phyloP scores from a whole-genome alignment of 1,140 invertebrate genomes.

The Laupala kohalensis region DNA sequence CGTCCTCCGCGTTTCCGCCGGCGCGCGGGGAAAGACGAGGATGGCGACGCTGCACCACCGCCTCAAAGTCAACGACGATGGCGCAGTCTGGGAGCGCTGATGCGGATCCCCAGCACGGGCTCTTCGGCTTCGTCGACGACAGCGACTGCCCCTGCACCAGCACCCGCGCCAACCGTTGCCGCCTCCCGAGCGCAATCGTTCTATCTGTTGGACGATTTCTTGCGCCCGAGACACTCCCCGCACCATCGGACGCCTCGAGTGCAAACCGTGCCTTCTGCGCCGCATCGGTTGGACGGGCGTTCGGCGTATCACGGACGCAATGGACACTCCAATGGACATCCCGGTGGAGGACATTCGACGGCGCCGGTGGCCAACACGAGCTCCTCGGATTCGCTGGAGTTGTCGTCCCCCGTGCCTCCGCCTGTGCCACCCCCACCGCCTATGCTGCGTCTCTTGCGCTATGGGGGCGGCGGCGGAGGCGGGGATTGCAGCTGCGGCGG shows the following conservation, averaged over 20 bases:
- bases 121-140: background rate
- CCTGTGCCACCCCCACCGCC: conserved; percentile 31
- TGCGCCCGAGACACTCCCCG: conserved; percentile 24
- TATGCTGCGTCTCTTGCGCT: conserved; percentile 19
- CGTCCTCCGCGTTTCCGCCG: conserved; percentile 16
- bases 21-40: conserved; percentile 7
- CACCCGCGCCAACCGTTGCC: conserved; percentile 25
- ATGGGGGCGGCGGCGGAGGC: conserved; percentile 22
- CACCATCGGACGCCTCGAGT: conserved; percentile 2
- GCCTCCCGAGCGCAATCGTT: conserved; percentile 34
- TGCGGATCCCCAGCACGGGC: conserved; percentile 26
- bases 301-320: conserved; percentile 18
- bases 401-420: conserved; percentile 21
- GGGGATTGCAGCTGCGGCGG: conserved; percentile 19
- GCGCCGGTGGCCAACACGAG: conserved; percentile 13
- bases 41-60: conserved; percentile 18
- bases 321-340: conserved; percentile 10
- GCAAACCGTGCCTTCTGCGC: background rate
- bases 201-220: conserved; percentile 36
- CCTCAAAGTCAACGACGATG: conserved; percentile 23
- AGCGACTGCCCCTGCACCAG: conserved; percentile 15
- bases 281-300: background rate
- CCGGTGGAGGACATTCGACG: conserved; percentile 13
- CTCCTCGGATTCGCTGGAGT: conserved; percentile 22
- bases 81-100: conserved; percentile 34